Evolutionary conservation across 2,797 vertebrate species (phyloP).

Genomic region (Esox lucius): DNA sequence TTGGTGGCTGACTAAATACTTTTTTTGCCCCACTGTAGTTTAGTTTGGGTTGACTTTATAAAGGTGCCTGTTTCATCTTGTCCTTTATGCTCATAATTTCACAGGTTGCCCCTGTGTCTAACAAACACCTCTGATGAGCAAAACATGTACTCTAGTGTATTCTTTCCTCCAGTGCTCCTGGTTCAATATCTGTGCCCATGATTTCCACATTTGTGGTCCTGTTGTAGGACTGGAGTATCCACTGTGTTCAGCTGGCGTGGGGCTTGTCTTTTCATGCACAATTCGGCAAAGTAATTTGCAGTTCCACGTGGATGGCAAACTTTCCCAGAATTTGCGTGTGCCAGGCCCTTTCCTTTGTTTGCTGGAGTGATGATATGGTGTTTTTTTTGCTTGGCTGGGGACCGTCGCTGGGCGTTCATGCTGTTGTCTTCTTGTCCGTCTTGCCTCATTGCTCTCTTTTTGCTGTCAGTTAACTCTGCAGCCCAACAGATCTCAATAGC

Average conservation of each 20-base stretch:
- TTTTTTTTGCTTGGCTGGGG: neutral
- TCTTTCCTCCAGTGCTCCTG: slow-evolving; percentile 7
- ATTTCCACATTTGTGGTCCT: neutral
- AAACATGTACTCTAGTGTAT: neutral
- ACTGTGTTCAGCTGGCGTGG: neutral
- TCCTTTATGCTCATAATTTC: slow-evolving; percentile 24
- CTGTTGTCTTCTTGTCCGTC: neutral
- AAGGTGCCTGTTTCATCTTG: slow-evolving; percentile 12
- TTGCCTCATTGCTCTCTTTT: neutral
- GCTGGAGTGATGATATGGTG: neutral
- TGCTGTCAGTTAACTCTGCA: neutral
- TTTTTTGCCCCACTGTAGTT: no score
- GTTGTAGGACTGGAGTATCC: neutral
- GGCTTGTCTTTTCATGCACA: slow-evolving; percentile 21
- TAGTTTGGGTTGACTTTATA: slow-evolving; percentile 22
- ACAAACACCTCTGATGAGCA: no score
- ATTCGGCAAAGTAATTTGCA: slow-evolving; percentile 33
- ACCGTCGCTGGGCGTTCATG: neutral
- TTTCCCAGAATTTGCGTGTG: neutral
- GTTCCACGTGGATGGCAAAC: slow-evolving; percentile 1
- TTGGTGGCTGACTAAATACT: no score
- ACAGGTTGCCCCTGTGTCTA: slow-evolving; percentile 17
- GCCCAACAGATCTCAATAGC: neutral
- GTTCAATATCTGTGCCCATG: neutral
- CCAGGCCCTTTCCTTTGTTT: neutral